A percentile compares a stretch with the other conserved stretches of the same genome.
Conservation (phyloP, 2,113 vertebrate genomes). For the Copsychus sechellarum region DNA sequence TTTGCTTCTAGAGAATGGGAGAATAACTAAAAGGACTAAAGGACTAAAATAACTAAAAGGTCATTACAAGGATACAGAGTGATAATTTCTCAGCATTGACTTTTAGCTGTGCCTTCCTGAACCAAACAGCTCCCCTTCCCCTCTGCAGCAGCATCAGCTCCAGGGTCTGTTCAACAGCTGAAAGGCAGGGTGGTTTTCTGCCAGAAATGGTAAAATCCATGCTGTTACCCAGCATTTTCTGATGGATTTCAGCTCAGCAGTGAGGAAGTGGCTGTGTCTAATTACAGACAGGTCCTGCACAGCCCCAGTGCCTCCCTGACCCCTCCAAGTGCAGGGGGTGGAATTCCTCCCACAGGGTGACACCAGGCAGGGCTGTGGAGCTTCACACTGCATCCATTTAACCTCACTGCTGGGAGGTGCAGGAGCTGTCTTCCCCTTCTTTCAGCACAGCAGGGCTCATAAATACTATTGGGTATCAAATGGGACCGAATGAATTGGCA, state of each 20-base stretch:
- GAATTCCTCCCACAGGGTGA: background rate
- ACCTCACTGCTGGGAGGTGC: background rate
- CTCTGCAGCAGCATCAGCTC: background rate
- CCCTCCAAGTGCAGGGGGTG: rapidly evolving
- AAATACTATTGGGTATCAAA: conserved; percentile 17
- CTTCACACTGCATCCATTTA: background rate
- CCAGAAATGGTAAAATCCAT: background rate
- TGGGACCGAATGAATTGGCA: background rate
- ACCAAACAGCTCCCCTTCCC: background rate
- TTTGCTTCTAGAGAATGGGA: background rate
- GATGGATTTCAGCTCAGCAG: background rate
- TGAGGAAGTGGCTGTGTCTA: background rate
- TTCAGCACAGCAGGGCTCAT: background rate
- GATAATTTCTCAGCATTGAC: background rate
- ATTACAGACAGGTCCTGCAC: background rate
- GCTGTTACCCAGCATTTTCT: background rate
- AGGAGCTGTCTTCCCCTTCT: background rate
- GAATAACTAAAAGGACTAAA: background rate
- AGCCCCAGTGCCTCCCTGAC: background rate
- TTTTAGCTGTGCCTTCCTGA: background rate
- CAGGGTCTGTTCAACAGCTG: background rate
- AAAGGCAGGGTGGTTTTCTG: background rate
- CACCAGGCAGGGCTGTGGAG: background rate
- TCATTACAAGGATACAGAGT: background rate
- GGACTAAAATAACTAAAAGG: background rate